A percentile compares a stretch with the other conserved stretches of the same genome.
phyloP scores from a whole-genome alignment of 2,888 invertebrate genomes.

The Sicus ferrugineus region DNA sequence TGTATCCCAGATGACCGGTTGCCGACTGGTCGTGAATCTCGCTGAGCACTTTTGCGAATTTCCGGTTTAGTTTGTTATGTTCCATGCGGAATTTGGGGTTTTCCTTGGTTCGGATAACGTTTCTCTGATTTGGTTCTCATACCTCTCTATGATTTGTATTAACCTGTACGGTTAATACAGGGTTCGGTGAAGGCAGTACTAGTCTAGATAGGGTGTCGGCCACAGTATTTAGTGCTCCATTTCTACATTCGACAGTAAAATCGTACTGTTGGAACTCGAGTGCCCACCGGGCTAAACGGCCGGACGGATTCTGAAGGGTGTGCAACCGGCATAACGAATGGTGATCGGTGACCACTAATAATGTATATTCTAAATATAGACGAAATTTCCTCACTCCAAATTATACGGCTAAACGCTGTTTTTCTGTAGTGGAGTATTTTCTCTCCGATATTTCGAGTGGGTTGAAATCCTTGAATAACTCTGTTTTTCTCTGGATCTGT shows the following conservation, averaged over 20 bases:
- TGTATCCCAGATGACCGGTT: no score
- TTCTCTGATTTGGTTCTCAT: neutral
- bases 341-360: conserved; percentile 38
- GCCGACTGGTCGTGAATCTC: no score
- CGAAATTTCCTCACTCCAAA: conserved; percentile 39
- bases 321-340: conserved; percentile 32
- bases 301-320: conserved; percentile 29
- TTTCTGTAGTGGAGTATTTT: neutral
- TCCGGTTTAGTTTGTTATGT: neutral
- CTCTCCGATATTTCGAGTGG: neutral
- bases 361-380: conserved; percentile 9
- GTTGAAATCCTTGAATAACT: neutral
- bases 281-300: conserved; percentile 36
- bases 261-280: conserved; percentile 22
- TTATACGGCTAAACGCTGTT: neutral
- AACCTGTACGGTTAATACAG: neutral
- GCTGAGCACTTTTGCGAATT: neutral
- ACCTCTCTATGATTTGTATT: neutral
- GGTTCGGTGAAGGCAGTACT: neutral
- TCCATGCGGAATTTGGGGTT: neutral
- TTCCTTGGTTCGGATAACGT: neutral
- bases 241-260: neutral
- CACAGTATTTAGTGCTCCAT: neutral
- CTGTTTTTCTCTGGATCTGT: neutral
- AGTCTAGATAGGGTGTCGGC: neutral